A percentile compares a stretch with the other conserved stretches of the same genome.
Conservation (phyloP, 1,140 invertebrate species). For the Hetaerina americana region DNA sequence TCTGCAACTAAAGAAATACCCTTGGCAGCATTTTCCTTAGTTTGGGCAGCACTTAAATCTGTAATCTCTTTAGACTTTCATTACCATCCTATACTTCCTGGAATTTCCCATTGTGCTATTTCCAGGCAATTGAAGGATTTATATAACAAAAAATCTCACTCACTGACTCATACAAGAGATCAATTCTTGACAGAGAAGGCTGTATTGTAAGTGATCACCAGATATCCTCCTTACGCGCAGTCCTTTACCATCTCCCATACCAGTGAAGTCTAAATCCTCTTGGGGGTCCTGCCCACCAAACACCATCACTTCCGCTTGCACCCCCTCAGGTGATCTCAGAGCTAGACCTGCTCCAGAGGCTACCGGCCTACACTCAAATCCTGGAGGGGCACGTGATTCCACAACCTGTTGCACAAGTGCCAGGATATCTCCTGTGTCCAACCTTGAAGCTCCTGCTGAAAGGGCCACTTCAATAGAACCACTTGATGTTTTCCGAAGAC, state of each 20-base stretch:
- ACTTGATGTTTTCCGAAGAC: slow-evolving; percentile 26
- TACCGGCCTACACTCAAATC: slow-evolving; percentile 27
- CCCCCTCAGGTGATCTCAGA: slow-evolving; percentile 68
- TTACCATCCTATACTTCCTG: neutral
- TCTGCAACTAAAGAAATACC: too few species aligned
- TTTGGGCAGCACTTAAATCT: too few species aligned
- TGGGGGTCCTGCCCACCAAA: slow-evolving; percentile 36
- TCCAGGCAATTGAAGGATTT: neutral
- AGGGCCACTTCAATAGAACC: slow-evolving; percentile 50
- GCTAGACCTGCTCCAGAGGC: slow-evolving; percentile 26
- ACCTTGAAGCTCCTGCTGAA: slow-evolving; percentile 63
- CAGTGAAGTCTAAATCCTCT: too few species aligned
- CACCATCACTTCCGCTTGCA: slow-evolving; percentile 76
- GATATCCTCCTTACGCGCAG: slow-evolving; percentile 82
- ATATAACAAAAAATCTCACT: neutral
- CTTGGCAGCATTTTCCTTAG: too few species aligned
- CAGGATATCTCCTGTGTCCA: slow-evolving; percentile 64
- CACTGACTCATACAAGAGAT: slow-evolving; percentile 63
- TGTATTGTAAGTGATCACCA: slow-evolving; percentile 80
- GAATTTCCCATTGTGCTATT: neutral
- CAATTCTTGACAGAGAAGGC: slow-evolving; percentile 77
- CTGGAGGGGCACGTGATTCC: slow-evolving; percentile 27
- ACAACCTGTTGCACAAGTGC: slow-evolving; percentile 70
- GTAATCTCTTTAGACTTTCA: too few species aligned
- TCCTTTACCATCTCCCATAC: slow-evolving; percentile 49